These are phyloP conservation scores for Dimorphilus gyrociliatus DNA, from an alignment of 2,888 invertebrate genomes.

Conservation along the genomic window DNA sequence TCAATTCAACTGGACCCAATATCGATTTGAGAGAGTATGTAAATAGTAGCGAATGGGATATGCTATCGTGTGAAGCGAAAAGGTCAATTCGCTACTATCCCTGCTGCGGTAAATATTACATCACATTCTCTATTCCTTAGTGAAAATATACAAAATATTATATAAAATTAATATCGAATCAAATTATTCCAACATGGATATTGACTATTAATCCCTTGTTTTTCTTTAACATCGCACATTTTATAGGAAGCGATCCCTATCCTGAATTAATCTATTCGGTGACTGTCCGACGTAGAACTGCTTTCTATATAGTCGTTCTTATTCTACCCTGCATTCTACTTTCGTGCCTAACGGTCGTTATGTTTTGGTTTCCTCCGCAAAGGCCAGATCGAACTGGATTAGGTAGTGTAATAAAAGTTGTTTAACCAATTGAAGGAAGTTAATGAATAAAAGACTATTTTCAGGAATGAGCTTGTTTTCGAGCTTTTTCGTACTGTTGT, in stretches of 20 bases:
- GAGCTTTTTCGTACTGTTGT: slow-evolving; percentile 34
- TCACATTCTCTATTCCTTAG: too few relatives aligned
- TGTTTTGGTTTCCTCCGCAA: slow-evolving; percentile 37
- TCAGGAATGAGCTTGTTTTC: slow-evolving; percentile 37
- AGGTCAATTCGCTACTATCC: slow-evolving; percentile 6
- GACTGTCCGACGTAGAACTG: slow-evolving; percentile 20
- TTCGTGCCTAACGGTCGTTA: slow-evolving; percentile 32
- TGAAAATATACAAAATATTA: too few relatives aligned
- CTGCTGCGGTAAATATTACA: slow-evolving; percentile 24
- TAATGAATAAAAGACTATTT: too few relatives aligned
- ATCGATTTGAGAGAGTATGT: slow-evolving; percentile 8
- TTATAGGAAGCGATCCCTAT: slow-evolving; percentile 18
- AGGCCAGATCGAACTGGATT: slow-evolving; percentile 33
- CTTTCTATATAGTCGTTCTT: slow-evolving; percentile 34
- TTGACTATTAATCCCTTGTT: too few relatives aligned
- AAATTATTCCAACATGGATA: too few relatives aligned
- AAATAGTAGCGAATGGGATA: slow-evolving; percentile 7
- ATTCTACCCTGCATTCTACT: slow-evolving; percentile 34
- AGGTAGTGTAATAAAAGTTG: too few relatives aligned
- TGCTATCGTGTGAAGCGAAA: slow-evolving; percentile 2
- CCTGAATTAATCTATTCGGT: slow-evolving; percentile 25
- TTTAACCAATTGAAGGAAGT: too few relatives aligned
- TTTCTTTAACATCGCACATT: too few relatives aligned
- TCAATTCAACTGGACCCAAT: too few relatives aligned
- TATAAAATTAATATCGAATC: too few relatives aligned